phyloP scores from a whole-genome alignment of 1,140 invertebrate genomes.

The Drosophila tristis region DNA sequence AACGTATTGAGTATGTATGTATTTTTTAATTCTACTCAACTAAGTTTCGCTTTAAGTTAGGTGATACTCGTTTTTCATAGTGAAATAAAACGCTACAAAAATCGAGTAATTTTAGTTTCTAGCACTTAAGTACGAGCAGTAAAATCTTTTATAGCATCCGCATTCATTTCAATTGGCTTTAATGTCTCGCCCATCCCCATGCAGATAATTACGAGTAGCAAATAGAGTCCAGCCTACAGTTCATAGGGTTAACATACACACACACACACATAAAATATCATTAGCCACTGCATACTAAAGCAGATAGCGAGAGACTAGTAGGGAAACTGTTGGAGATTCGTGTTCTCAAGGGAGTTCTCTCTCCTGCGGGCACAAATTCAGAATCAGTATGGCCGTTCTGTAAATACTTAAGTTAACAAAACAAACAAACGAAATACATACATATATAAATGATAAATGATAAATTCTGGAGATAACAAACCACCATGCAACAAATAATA shows the following conservation, averaged over 20 bases:
- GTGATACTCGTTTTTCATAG: slow-evolving; percentile 64
- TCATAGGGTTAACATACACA: slow-evolving; percentile 19
- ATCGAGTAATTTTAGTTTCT: slow-evolving; percentile 73
- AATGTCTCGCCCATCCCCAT: slow-evolving; percentile 22
- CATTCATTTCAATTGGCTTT: slow-evolving; percentile 41
- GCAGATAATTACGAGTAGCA: slow-evolving; percentile 33
- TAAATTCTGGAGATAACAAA: slow-evolving; percentile 36
- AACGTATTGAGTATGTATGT: slow-evolving; percentile 64
- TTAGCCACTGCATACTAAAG: not conserved
- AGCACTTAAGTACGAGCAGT: slow-evolving; percentile 34
- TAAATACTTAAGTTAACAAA: slow-evolving; percentile 71
- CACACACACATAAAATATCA: slow-evolving; percentile 6
- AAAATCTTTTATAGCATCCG: slow-evolving; percentile 27
- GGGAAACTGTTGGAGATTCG: slow-evolving; percentile 41
- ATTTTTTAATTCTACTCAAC: slow-evolving; percentile 67
- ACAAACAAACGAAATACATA: slow-evolving; percentile 22
- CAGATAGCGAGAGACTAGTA: slow-evolving; percentile 36
- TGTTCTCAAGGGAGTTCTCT: slow-evolving; percentile 15
- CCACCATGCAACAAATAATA: slow-evolving; percentile 72
- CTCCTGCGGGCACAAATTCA: slow-evolving; percentile 4
- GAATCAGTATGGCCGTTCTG: slow-evolving; percentile 57
- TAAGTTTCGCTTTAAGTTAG: slow-evolving; percentile 71
- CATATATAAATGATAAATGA: slow-evolving; percentile 32
- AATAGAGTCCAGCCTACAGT: slow-evolving; percentile 45
- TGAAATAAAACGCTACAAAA: slow-evolving; percentile 62